These are phyloP conservation scores for Ferrisia virgata DNA, from an alignment of 2,888 invertebrate species.

Conservation along the genomic window DNA sequence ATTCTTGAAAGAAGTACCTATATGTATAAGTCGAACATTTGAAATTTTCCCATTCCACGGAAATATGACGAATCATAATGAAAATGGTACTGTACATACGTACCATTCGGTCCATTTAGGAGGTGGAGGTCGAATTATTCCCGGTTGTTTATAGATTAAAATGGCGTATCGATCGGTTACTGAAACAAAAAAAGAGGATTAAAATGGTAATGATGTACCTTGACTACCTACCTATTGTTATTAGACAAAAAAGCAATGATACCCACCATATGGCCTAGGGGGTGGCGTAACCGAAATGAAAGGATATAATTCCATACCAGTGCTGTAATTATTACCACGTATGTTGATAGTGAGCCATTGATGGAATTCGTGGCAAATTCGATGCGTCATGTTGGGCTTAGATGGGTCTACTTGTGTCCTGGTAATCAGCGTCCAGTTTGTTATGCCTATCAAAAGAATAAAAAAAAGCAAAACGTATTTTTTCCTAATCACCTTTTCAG, in stretches of 20 bases:
- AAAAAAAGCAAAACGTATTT: too few relatives aligned
- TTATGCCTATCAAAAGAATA: not conserved
- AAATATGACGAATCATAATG: too few relatives aligned
- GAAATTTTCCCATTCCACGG: not conserved
- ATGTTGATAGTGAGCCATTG: constrained; percentile 83
- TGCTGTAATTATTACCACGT: constrained; percentile 64
- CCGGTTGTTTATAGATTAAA: constrained; percentile 69
- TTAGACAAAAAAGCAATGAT: not conserved
- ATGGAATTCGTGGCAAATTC: not conserved
- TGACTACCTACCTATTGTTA: too few relatives aligned
- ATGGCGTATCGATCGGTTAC: constrained; percentile 77
- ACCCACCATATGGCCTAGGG: not conserved
- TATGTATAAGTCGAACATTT: too few relatives aligned
- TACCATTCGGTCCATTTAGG: constrained; percentile 56
- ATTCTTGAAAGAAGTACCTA: constrained; percentile 54
- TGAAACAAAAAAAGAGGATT: constrained; percentile 47
- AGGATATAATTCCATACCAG: constrained; percentile 71
- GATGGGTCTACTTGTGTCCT: not conserved
- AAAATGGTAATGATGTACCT: too few relatives aligned
- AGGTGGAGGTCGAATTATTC: constrained; percentile 60
- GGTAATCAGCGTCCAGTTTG: not conserved
- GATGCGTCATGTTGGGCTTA: not conserved
- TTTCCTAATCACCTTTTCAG: too few relatives aligned
- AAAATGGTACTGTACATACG: not conserved
- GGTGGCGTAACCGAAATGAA: constrained; percentile 63